Conservation (phyloP, 1,140 invertebrate species). For the Himalopsyche phryganea region DNA sequence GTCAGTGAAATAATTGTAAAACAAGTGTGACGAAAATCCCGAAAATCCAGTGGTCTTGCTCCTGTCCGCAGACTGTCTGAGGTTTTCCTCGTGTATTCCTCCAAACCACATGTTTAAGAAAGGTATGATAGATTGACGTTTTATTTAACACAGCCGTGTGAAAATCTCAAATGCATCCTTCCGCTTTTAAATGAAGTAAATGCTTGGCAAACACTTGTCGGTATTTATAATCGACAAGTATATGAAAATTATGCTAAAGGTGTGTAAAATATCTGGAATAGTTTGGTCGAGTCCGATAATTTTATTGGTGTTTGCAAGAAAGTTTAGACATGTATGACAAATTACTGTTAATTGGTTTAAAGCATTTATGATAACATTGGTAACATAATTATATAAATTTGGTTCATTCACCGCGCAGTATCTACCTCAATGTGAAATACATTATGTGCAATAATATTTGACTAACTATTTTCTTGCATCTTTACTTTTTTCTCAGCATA, state of each 20-base stretch:
- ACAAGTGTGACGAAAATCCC: neutral
- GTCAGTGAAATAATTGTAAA: neutral
- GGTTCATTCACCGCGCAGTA: no score
- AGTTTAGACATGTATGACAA: conserved; percentile 22
- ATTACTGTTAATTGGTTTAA: no score
- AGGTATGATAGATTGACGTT: conserved; percentile 26
- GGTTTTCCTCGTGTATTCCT: conserved; percentile 1
- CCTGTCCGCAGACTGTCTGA: neutral
- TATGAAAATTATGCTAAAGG: conserved; percentile 32
- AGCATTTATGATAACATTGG: no score
- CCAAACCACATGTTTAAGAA: conserved; percentile 31
- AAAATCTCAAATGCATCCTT: conserved; percentile 28
- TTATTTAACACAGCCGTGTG: conserved; percentile 33
- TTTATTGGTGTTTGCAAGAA: conserved; percentile 28
- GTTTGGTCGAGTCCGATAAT: conserved; percentile 12
- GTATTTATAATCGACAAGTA: conserved; percentile 27
- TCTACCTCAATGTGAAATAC: no score
- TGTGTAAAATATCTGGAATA: conserved; percentile 21
- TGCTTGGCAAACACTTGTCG: conserved; percentile 26
- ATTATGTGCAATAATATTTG: no score
- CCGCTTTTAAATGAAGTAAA: conserved; percentile 12
- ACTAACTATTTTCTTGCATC: no score
- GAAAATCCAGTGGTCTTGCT: neutral
- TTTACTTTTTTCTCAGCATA: no score
- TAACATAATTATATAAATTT: no score